Evolutionary conservation across 30 jellyfish, hydroid and myxozoan species (phyloP).

Genomic region (Hydractinia echinata): DNA sequence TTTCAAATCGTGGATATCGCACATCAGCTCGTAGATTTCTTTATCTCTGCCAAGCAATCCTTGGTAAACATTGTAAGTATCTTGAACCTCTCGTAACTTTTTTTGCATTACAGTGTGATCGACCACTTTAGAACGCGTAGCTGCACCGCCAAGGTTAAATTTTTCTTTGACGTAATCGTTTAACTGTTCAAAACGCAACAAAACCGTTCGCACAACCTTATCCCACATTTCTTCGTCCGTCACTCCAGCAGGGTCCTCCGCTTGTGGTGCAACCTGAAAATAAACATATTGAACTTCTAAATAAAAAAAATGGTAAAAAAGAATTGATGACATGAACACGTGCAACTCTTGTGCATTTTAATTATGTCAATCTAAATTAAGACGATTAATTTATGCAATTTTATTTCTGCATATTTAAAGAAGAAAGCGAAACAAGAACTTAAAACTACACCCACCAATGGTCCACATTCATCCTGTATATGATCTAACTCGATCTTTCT

Average conservation of each 20-base stretch:
- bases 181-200: slow-evolving; percentile 38
- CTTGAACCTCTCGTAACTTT: slow-evolving; percentile 19
- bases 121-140: background rate
- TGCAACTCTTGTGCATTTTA: too few species aligned
- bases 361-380: too few species aligned
- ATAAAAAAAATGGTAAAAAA: too few species aligned
- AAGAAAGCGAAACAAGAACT: background rate
- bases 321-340: too few species aligned
- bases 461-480: slow-evolving; percentile 65
- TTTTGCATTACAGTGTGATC: background rate
- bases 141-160: slow-evolving; percentile 7
- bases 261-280: slow-evolving; percentile 56
- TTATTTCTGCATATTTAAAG: background rate
- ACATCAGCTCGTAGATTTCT: slow-evolving; percentile 38
- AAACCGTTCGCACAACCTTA: slow-evolving; percentile 40
- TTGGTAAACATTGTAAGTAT: slow-evolving; percentile 12
- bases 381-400: background rate
- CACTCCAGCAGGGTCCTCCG: slow-evolving; percentile 58
- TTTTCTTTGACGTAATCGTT: slow-evolving; percentile 47
- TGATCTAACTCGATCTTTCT: slow-evolving; percentile 29
- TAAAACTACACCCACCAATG: slow-evolving; percentile 51
- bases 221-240: slow-evolving; percentile 48
- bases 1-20: slow-evolving; percentile 29
- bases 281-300: background rate
- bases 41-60: slow-evolving; percentile 39